Base-by-base conservation (phyloP, 2,113 vertebrate species). In the Hippocampus mohnikei region DNA sequence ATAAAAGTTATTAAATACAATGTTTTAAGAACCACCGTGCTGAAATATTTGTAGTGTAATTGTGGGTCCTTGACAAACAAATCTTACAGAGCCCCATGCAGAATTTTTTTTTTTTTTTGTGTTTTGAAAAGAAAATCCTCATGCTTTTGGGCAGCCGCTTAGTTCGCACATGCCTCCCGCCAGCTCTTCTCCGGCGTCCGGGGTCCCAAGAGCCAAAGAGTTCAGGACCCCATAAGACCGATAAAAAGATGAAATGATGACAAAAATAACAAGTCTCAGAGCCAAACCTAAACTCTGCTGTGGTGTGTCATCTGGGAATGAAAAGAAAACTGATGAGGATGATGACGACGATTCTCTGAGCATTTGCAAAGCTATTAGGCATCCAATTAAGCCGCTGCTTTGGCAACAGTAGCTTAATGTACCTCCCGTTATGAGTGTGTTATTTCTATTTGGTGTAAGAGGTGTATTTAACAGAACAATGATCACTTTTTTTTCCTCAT, bases 311-410 rank as follows among this genome's bases (percentile, higher is more conserved):
- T 72, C 59, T 56, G 67, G 23, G 33, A 78, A 72, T 41, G 12
- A 60, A 61, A 64, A 67, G 76, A 68, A 70, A 48, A 61, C 60
- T 70, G 64, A 73, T 77, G 71, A 80, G 71, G 69, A 55, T 53
- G 21, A 55, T 55, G 78, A 69, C 66, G 63, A 71, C 72, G 71
- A 76, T 72, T 67, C 48, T 69, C 56, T 59, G 68, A 71, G 73
- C 69, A 79, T 78, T 86, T 82, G 63, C 77, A 82, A 84, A 76
- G 71, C 80, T 62, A 80, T 85, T 83, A 73, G 71, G 74, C 65
- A 62, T 77, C 69, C 76, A 87, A 85, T 85, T 84, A 83, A 77
- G 72, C 63, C 61, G 73, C 71, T 59, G 74, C 69, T 77, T 80
- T 33, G n/a, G 64, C 52, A 72, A 70, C 27, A 79, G 40, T 59